Conservation (phyloP, 2,888 invertebrate genomes). For the Drosophila algonquin region DNA sequence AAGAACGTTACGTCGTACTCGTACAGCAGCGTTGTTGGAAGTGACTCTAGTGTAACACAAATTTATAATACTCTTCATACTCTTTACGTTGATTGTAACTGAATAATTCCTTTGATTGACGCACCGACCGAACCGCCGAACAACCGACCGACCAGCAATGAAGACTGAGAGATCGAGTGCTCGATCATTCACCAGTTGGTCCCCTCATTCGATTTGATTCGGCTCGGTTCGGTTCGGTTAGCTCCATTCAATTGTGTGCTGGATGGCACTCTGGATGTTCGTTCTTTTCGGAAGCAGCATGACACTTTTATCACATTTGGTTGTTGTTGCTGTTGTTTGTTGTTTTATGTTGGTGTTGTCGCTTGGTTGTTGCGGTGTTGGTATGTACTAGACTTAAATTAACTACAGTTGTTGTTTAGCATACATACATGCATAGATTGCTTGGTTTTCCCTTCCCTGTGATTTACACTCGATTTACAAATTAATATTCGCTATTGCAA, state of each 20-base stretch:
- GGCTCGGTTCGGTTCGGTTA: constrained; percentile 5
- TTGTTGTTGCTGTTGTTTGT: constrained; percentile 49
- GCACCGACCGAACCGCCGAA: constrained; percentile 2
- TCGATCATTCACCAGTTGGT: not conserved
- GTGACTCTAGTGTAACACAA: constrained; percentile 39
- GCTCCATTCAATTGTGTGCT: constrained; percentile 28
- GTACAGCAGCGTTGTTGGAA: constrained; percentile 48
- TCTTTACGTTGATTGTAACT: constrained; percentile 43
- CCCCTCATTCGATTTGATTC: constrained; percentile 13
- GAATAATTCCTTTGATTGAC: constrained; percentile 29
- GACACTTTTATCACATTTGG: constrained; percentile 76
- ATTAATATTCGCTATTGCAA: constrained; percentile 75
- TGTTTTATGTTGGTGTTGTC: constrained; percentile 52
- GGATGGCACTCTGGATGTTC: constrained; percentile 23
- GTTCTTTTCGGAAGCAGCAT: constrained; percentile 71
- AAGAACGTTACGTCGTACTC: constrained; percentile 54
- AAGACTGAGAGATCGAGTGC: not conserved
- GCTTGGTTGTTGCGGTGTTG: constrained; percentile 62
- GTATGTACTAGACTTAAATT: constrained; percentile 76
- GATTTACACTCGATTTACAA: constrained; percentile 66
- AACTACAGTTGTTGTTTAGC: constrained; percentile 52
- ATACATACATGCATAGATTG: constrained; percentile 61
- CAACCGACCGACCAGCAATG: not conserved
- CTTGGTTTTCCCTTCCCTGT: constrained; percentile 63
- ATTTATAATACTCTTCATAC: constrained; percentile 44